Percentiles rank a stretch among this genome's conserved stretches.
Conservation (phyloP, 2,888 invertebrate genomes). For the Diarsia rubi region DNA sequence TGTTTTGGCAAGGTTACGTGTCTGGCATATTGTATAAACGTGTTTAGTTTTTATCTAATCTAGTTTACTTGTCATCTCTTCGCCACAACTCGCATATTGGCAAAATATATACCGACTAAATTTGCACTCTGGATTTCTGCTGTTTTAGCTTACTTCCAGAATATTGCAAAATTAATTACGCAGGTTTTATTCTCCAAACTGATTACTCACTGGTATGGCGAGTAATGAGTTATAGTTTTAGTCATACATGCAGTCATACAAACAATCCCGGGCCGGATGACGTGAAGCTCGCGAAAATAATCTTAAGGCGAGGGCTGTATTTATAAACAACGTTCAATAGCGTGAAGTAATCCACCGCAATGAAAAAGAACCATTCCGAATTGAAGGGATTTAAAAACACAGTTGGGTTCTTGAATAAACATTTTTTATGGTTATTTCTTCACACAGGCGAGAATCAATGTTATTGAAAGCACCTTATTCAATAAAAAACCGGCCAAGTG, state of each 20-base stretch:
- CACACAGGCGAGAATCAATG: constrained; percentile 30
- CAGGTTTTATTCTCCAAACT: constrained; percentile 63
- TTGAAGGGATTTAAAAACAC: constrained; percentile 64
- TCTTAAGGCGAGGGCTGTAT: constrained; percentile 76
- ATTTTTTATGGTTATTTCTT: constrained; percentile 63
- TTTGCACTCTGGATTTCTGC: neutral
- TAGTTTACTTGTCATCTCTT: constrained; percentile 9
- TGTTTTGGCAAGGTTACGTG: constrained; percentile 80
- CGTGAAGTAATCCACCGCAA: constrained; percentile 76
- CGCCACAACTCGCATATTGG: neutral
- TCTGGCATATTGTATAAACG: constrained; percentile 36
- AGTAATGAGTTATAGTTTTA: constrained; percentile 81
- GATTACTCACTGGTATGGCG: constrained; percentile 79
- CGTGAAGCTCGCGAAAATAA: constrained; percentile 86
- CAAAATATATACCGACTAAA: neutral
- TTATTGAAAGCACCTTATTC: constrained; percentile 47
- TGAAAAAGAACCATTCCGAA: constrained; percentile 71
- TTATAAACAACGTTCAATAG: constrained; percentile 80
- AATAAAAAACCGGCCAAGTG: too few species aligned
- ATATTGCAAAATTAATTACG: constrained; percentile 19
- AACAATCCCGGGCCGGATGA: constrained; percentile 82
- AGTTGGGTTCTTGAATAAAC: constrained; percentile 62
- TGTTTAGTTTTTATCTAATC: constrained; percentile 24
- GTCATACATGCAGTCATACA: constrained; percentile 85
- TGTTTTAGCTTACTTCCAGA: constrained; percentile 4